These are phyloP conservation scores for Acrossocheilus wenchowensis DNA, from an alignment of 2,797 vertebrate genomes.

Conservation along the genomic window DNA sequence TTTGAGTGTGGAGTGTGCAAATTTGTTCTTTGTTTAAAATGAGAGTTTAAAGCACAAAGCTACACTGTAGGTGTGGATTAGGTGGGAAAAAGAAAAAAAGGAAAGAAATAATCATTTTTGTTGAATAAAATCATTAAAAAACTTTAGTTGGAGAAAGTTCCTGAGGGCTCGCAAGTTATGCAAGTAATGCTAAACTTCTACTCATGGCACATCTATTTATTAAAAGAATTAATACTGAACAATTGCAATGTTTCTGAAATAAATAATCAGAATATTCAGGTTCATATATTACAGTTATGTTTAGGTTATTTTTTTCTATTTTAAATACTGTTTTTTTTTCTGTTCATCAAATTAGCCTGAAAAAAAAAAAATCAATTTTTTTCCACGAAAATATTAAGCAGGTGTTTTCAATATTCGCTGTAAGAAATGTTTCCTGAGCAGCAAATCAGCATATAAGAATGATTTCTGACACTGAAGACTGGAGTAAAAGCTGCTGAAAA, in stretches of 20 bases:
- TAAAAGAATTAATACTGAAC: neutral
- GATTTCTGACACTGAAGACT: too few species aligned
- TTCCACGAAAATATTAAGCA: neutral
- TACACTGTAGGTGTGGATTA: neutral
- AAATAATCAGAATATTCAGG: neutral
- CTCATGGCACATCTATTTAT: neutral
- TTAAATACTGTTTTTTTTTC: neutral
- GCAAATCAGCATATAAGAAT: neutral
- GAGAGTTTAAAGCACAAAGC: neutral
- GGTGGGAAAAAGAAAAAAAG: slow-evolving; percentile 36
- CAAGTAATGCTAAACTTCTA: neutral
- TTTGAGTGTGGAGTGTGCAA: neutral
- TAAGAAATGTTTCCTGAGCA: neutral
- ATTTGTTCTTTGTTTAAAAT: neutral
- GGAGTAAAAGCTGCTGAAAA: too few species aligned
- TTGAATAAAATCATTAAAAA: neutral
- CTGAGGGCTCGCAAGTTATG: neutral
- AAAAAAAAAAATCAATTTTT: too few species aligned
- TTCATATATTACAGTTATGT: neutral
- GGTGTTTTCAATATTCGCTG: neutral
- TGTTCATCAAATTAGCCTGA: neutral
- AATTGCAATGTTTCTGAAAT: neutral
- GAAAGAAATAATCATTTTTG: slow-evolving; percentile 20
- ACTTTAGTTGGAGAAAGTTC: neutral
- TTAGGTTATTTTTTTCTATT: neutral